Evolutionary conservation across 2,113 vertebrate species (phyloP).

Genomic region (Paradoxurus hermaphroditus): DNA sequence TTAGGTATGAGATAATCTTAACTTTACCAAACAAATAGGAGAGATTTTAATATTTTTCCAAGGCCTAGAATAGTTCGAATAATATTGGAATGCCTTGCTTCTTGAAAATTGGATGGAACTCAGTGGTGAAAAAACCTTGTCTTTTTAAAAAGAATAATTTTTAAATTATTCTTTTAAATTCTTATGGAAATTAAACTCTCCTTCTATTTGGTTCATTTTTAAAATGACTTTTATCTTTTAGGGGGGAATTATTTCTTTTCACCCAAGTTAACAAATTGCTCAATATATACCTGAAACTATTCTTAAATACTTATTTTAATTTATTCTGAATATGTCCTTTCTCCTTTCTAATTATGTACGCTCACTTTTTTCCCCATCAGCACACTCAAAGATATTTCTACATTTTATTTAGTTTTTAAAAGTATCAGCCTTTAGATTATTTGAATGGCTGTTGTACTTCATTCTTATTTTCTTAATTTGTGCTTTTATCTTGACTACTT

Average conservation of each 20-base stretch:
- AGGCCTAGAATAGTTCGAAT: not conserved
- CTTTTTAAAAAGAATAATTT: not conserved
- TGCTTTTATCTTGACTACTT: not conserved
- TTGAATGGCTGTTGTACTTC: not conserved
- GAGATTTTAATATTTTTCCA: not conserved
- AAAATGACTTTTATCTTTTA: constrained; percentile 10
- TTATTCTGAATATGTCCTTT: not conserved
- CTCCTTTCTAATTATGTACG: not conserved
- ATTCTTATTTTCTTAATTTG: not conserved
- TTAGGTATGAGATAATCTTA: not conserved
- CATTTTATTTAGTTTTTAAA: not conserved
- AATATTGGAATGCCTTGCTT: not conserved
- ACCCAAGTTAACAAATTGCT: not conserved
- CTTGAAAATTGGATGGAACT: not conserved
- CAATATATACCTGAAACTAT: not conserved
- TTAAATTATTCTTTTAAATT: not conserved
- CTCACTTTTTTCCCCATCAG: not conserved
- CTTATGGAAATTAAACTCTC: not conserved
- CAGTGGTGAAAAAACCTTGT: not conserved
- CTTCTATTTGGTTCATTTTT: constrained; percentile 22
- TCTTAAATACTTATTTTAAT: constrained; percentile 16
- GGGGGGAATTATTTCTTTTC: not conserved
- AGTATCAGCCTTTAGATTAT: not conserved
- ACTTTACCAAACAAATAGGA: not conserved
- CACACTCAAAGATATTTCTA: not conserved